Conservation (phyloP, 2,113 vertebrate genomes). For the Misgurnus mizolepis region DNA sequence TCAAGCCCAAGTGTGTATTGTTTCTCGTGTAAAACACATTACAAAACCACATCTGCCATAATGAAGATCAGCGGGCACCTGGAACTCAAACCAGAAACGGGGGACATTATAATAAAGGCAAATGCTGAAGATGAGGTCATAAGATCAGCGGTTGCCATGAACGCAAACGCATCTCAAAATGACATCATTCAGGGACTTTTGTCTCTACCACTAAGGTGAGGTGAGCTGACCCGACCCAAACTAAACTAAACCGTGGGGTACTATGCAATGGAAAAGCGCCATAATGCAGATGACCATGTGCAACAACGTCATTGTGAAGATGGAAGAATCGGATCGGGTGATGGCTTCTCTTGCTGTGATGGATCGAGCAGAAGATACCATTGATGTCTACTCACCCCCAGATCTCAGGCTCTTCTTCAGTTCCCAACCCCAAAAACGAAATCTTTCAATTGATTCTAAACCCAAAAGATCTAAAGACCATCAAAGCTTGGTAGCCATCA, state of each 20-base stretch:
- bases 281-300: neutral
- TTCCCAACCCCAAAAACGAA: neutral
- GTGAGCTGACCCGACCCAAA: too few species aligned
- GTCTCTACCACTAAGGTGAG: neutral
- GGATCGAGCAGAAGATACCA: neutral
- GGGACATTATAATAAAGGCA: neutral
- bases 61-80: neutral
- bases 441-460: neutral
- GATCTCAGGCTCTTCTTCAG: neutral
- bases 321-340: neutral
- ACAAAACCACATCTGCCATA: neutral
- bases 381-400: neutral
- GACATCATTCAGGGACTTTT: neutral
- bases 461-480: neutral
- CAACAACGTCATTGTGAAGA: neutral
- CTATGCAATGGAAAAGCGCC: too few species aligned
- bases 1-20: slow-evolving; percentile 7
- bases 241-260: too few species aligned
- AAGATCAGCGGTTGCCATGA: neutral
- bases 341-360: neutral
- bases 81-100: neutral
- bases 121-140: slow-evolving; percentile 3
- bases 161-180: neutral
- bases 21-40: neutral
- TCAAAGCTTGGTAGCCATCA: too few species aligned